Evolutionary conservation across 2,113 vertebrate genomes (phyloP).

Genomic region (Tylochromis polylepis): DNA sequence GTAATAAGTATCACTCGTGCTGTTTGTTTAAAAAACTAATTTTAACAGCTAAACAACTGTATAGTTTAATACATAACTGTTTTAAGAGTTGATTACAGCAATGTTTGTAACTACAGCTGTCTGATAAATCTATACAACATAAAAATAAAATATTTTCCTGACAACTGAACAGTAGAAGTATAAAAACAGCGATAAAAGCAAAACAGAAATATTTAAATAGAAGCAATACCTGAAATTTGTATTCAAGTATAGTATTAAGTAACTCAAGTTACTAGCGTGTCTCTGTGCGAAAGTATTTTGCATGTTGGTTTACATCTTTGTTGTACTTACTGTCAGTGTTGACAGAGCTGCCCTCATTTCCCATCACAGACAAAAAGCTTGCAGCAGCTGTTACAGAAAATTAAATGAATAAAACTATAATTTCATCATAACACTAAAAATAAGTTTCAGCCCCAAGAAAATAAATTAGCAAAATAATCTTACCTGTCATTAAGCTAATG

Average conservation of each 20-base stretch:
- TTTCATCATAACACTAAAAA: not conserved
- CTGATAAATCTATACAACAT: no score
- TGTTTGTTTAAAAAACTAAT: no score
- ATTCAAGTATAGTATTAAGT: not conserved
- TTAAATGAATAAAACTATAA: not conserved
- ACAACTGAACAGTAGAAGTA: not conserved
- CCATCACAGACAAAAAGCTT: not conserved
- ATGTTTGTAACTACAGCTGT: no score
- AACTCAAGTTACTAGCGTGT: no score
- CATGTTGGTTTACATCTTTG: not conserved
- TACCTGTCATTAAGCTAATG: conserved; percentile 22
- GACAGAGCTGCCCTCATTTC: accelerated
- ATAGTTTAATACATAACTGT: no score
- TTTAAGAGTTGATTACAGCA: no score
- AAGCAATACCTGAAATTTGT: not conserved
- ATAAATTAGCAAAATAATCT: not conserved
- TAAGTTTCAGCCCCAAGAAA: not conserved
- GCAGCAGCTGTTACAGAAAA: not conserved
- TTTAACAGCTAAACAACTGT: no score
- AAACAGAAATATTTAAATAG: no score
- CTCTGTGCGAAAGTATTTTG: no score
- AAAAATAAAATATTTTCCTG: not conserved
- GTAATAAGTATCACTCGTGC: no score
- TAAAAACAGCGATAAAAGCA: no score
- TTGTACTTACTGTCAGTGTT: not conserved